Conservation (phyloP, 2,797 vertebrate species). For the Pseudochirops corinnae region DNA sequence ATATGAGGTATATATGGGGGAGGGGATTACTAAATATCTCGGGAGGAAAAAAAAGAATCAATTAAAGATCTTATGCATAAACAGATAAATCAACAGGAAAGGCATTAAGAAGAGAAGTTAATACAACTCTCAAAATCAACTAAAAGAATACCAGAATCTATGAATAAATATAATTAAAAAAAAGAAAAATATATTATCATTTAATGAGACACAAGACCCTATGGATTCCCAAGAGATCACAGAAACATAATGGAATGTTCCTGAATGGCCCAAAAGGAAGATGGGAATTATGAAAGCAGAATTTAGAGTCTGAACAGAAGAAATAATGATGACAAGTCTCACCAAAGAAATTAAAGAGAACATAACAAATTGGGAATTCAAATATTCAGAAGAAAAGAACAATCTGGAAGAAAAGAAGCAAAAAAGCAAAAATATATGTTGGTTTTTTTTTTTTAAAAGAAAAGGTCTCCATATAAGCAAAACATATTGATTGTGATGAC, state of each 20-base stretch:
- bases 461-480: background rate
- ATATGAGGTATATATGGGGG: background rate
- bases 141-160: background rate
- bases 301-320: background rate
- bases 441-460: too few species aligned
- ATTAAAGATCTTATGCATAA: background rate
- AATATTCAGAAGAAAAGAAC: background rate
- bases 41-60: background rate
- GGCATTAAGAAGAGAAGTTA: background rate
- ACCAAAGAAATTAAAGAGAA: background rate
- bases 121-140: background rate
- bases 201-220: background rate
- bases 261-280: background rate
- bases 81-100: background rate
- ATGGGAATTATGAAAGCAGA: background rate
- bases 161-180: background rate
- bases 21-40: background rate
- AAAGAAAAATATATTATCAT: background rate
- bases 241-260: background rate
- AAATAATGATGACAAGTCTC: background rate
- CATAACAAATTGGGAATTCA: background rate
- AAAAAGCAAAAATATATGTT: too few species aligned
- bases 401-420: too few species aligned
- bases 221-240: background rate
- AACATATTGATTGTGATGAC: background rate